phyloP scores from a whole-genome alignment of 2,797 vertebrate species.

The Rhinogobio ventralis region DNA sequence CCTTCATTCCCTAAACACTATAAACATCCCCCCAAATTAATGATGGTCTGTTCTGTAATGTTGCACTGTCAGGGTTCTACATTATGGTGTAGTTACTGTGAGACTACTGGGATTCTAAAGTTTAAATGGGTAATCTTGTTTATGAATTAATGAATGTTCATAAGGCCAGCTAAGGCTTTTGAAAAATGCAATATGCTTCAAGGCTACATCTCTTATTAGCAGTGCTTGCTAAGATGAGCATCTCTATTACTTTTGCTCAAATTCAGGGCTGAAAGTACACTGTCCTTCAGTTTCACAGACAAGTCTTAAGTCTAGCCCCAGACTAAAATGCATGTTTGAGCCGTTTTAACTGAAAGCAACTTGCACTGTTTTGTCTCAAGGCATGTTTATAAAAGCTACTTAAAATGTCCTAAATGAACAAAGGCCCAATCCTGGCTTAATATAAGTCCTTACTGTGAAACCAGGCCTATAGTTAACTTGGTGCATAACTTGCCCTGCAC shows the following conservation, averaged over 20 bases:
- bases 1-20: conserved; percentile 19
- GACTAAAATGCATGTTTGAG: background rate
- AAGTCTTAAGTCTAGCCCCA: background rate
- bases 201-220: conserved; percentile 1
- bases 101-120: conserved; percentile 7
- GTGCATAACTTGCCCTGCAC: too few species aligned
- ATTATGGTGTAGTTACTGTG: conserved; percentile 4
- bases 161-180: conserved; percentile 5
- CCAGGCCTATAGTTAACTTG: background rate
- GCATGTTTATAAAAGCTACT: too few species aligned
- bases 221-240: background rate
- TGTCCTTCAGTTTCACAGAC: background rate
- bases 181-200: conserved; percentile 13
- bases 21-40: background rate
- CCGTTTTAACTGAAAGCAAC: background rate
- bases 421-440: background rate
- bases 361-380: background rate
- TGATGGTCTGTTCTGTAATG: background rate
- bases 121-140: conserved; percentile 5
- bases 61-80: background rate
- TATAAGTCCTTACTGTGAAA: background rate
- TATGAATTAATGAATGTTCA: conserved; percentile 5
- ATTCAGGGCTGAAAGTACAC: background rate
- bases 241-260: background rate
- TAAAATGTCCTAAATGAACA: background rate